Conservation (phyloP, 2,888 invertebrate species). For the Bellardia pandia region DNA sequence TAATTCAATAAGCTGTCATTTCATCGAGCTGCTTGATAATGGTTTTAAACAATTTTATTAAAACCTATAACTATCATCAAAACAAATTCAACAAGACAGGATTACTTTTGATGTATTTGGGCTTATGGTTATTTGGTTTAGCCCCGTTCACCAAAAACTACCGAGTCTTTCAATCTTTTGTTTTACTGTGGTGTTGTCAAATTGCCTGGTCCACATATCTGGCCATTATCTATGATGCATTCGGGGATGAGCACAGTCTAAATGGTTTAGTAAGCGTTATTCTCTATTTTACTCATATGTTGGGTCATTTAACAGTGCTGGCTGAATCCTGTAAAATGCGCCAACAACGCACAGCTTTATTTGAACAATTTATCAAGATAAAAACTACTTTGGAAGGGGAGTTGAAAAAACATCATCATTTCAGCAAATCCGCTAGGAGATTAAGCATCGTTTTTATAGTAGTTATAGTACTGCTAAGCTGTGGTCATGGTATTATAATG, state of each 20-base stretch:
- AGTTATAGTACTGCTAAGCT: slow-evolving; percentile 54
- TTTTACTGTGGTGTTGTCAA: slow-evolving; percentile 68
- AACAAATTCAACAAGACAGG: slow-evolving; percentile 21
- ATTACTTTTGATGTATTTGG: slow-evolving; percentile 33
- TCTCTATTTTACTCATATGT: slow-evolving; percentile 74
- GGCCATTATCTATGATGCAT: slow-evolving; percentile 52
- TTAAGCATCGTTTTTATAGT: slow-evolving; percentile 69
- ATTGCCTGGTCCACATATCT: slow-evolving; percentile 51
- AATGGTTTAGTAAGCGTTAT: slow-evolving; percentile 72
- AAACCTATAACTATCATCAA: not conserved
- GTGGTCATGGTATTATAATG: slow-evolving; percentile 72
- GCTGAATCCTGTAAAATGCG: slow-evolving; percentile 75
- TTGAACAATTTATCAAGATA: slow-evolving; percentile 71
- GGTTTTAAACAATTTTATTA: slow-evolving; percentile 19
- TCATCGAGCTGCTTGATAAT: not conserved
- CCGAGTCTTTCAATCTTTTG: slow-evolving; percentile 52
- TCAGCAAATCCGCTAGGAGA: slow-evolving; percentile 30
- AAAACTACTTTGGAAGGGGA: slow-evolving; percentile 63
- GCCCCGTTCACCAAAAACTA: slow-evolving; percentile 55
- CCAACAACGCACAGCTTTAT: slow-evolving; percentile 62
- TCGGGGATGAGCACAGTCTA: slow-evolving; percentile 62
- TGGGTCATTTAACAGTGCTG: slow-evolving; percentile 75
- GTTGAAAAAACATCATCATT: slow-evolving; percentile 48
- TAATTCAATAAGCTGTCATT: not conserved
- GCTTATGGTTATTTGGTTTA: slow-evolving; percentile 69